These are phyloP conservation scores for Smutsia gigantea DNA, from an alignment of 2,797 vertebrate genomes.

Conservation along the genomic window DNA sequence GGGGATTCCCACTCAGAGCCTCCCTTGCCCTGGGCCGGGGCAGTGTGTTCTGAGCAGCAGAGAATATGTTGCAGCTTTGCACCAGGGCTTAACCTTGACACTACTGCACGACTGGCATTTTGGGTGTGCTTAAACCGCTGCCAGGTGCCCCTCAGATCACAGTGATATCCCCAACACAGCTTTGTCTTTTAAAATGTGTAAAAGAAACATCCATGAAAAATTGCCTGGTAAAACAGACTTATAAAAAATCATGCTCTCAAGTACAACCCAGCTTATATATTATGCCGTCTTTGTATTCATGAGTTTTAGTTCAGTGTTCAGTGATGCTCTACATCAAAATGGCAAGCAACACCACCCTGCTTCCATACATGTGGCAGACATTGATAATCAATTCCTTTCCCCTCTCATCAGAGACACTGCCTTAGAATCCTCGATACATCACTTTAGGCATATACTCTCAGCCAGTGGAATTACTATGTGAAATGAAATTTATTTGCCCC, in stretches of 20 bases:
- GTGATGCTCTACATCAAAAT: not conserved
- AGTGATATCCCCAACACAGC: not conserved
- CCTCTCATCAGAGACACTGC: not conserved
- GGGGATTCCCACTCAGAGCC: no score
- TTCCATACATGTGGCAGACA: not conserved
- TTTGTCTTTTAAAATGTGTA: constrained; percentile 47
- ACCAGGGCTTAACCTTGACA: not conserved
- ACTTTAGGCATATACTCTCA: not conserved
- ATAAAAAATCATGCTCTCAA: not conserved
- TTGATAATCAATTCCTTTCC: not conserved
- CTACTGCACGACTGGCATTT: not conserved
- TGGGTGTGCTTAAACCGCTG: not conserved
- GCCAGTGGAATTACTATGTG: not conserved
- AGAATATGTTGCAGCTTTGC: not conserved
- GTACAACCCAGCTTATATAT: not conserved
- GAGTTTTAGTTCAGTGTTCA: not conserved
- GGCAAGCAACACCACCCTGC: not conserved
- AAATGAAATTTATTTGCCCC: constrained; percentile 37
- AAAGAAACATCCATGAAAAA: constrained; percentile 33
- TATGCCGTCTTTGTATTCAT: not conserved
- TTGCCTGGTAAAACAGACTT: constrained; percentile 23
- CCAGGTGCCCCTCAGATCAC: not conserved
- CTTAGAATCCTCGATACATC: not conserved
- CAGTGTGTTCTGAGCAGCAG: not conserved
- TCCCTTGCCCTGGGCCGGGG: no score